These are phyloP conservation scores for Agapetus fuscipes DNA, from an alignment of 2,888 invertebrate species.

Conservation along the genomic window DNA sequence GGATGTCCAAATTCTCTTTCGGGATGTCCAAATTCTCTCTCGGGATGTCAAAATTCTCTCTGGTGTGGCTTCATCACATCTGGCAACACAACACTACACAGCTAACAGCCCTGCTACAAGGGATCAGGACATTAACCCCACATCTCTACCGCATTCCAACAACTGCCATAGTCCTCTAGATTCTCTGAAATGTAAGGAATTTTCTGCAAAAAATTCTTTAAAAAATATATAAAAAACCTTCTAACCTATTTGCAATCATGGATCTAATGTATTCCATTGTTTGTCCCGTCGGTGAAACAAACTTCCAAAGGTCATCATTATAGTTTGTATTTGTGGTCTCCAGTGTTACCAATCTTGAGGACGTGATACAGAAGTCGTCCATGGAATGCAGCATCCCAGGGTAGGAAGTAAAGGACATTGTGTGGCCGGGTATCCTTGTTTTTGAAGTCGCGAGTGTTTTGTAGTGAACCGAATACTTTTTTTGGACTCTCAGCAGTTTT, in stretches of 20 bases:
- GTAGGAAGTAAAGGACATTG: slow-evolving; percentile 54
- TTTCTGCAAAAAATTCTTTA: no score
- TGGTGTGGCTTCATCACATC: no score
- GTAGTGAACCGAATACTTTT: slow-evolving; percentile 52
- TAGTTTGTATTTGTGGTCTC: slow-evolving; percentile 64
- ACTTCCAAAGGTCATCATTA: slow-evolving; percentile 48
- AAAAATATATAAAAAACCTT: no score
- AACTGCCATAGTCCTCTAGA: no score
- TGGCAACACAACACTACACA: no score
- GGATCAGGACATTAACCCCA: no score
- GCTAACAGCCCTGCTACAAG: no score
- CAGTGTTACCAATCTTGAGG: slow-evolving; percentile 47
- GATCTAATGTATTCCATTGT: slow-evolving; percentile 51
- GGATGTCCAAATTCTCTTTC: no score
- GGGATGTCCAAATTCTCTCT: no score
- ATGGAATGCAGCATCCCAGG: slow-evolving; percentile 48
- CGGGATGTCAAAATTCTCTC: no score
- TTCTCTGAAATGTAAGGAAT: no score
- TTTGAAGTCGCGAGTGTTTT: slow-evolving; percentile 24
- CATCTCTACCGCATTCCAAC: no score
- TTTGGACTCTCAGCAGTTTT: slow-evolving; percentile 57
- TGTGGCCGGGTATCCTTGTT: slow-evolving; percentile 42
- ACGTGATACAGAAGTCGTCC: slow-evolving; percentile 55
- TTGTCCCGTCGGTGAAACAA: slow-evolving; percentile 43
- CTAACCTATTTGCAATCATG: slow-evolving; percentile 58